A percentile compares a stretch with the other conserved stretches of the same genome.
phyloP scores from a whole-genome alignment of 2,888 invertebrate genomes.

The Fragum fragum region DNA sequence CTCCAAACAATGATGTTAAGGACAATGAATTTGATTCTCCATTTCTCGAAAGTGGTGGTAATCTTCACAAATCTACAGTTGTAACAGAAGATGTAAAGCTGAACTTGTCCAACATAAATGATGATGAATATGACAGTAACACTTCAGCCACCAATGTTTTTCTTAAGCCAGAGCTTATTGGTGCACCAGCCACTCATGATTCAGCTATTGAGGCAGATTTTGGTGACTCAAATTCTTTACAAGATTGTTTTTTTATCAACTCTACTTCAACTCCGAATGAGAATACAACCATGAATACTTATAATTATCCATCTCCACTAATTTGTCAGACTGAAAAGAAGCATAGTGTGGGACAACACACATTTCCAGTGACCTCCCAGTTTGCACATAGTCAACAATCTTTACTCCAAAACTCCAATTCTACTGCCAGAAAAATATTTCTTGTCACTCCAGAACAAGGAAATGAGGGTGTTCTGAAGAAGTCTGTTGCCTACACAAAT shows the following conservation, averaged over 20 bases:
- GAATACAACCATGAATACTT: conserved; percentile 59
- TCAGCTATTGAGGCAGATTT: conserved; percentile 59
- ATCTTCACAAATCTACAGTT: conserved; percentile 27
- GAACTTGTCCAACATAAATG: conserved; percentile 72
- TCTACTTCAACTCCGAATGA: conserved; percentile 25
- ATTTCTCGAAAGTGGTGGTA: conserved; percentile 14
- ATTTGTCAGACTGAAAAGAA: conserved; percentile 34
- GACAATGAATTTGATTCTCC: conserved; percentile 62
- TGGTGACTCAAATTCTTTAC: not conserved
- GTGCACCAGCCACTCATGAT: conserved; percentile 34
- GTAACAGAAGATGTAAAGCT: conserved; percentile 68
- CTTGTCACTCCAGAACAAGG: conserved; percentile 49
- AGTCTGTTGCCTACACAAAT: conserved; percentile 53
- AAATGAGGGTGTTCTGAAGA: conserved; percentile 36
- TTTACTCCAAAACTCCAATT: conserved; percentile 44
- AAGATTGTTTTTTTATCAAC: not conserved
- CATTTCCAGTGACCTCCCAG: conserved; percentile 53
- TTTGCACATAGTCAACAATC: conserved; percentile 34
- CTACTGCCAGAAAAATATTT: conserved; percentile 60
- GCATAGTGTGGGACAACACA: conserved; percentile 42
- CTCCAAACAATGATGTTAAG: not conserved
- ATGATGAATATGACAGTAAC: conserved; percentile 70
- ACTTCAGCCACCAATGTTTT: conserved; percentile 61
- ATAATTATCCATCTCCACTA: conserved; percentile 48
- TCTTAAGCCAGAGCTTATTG: conserved; percentile 39